Evolutionary conservation across 2,888 invertebrate species (phyloP), one percentile per base, ranked within the genome.

Genomic region (Nasonia oneida): DNA sequence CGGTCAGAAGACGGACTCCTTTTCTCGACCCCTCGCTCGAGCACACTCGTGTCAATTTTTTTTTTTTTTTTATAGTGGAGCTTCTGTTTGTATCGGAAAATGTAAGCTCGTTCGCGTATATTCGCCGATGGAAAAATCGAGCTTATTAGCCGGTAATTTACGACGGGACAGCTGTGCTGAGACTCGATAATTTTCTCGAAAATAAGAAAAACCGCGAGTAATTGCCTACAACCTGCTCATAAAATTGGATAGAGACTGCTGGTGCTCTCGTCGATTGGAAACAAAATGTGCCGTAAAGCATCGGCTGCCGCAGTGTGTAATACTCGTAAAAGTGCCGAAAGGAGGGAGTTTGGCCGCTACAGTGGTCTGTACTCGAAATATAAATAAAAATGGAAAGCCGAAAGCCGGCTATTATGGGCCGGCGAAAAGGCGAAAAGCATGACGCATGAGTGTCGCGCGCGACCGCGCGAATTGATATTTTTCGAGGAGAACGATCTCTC

Each of bases 331-430:
- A 64, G 64, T 29, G n/a, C 42, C 8, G 10, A 39, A 14, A 12
- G 78, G 12, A 12, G 47, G 37, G 71, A 74, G 64, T 47, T 42
- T 78, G 42, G 42, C 29, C 29, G 71, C 3, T 5, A 8, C 4
- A 12, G 53, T 18, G 76, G 12, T 57, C 23, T 29, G 29, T 29
- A n/a, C 57, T 29, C n/a, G 57, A 92, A 92, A 92, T 91, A 91
- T 90, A 93, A 92, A 92, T 93, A 92, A 92, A 93, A 92, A 93
- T 93, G 91, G 92, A 93, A 93, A 64, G 93, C 93, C 90, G 37
- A 70, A 70, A 93, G 93, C 93, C 90, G 92, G 90, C 91, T 90
- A 93, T 93, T 91, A 93, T 92, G 90, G 91, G 88, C 87, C 39
- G 14, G 74, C 73, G 80, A 47, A 70, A 57, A 83, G 90, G 88